phyloP scores from a whole-genome alignment of 2,113 vertebrate genomes.

The Perca flavescens region DNA sequence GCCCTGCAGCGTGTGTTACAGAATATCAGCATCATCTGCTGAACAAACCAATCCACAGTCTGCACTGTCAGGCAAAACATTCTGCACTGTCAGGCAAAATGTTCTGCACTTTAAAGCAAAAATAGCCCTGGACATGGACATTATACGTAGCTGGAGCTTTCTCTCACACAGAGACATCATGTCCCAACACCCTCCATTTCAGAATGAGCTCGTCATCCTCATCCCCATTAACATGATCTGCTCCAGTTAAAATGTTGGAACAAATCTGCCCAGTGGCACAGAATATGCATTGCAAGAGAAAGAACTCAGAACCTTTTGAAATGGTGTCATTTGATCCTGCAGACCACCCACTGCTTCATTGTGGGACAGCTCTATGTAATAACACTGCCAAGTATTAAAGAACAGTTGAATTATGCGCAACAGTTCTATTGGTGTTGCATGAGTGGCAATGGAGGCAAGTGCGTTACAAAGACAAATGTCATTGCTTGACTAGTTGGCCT shows the following conservation, averaged over 20 bases:
- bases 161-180: background rate
- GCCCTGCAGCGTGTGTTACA: background rate
- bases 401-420: slow-evolving; percentile 12
- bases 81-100: background rate
- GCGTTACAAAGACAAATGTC: slow-evolving; percentile 44
- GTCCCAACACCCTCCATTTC: background rate
- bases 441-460: slow-evolving; percentile 22
- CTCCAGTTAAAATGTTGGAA: slow-evolving; percentile 26
- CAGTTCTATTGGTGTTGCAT: slow-evolving; percentile 21
- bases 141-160: background rate
- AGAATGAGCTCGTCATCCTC: background rate
- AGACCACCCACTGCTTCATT: slow-evolving; percentile 19
- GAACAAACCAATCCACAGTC: background rate
- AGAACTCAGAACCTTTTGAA: slow-evolving; percentile 14
- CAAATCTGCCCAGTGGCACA: slow-evolving; percentile 1
- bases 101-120: background rate
- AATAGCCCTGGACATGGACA: background rate
- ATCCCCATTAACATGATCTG: slow-evolving; percentile 4
- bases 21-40: background rate
- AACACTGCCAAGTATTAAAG: slow-evolving; percentile 17
- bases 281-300: slow-evolving; percentile 14
- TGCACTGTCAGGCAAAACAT: background rate
- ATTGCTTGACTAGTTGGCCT: slow-evolving; percentile 28
- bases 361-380: slow-evolving; percentile 7
- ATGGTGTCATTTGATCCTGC: slow-evolving; percentile 15